phyloP scores from a whole-genome alignment of 2,113 vertebrate species.

The Accipiter cooperii region DNA sequence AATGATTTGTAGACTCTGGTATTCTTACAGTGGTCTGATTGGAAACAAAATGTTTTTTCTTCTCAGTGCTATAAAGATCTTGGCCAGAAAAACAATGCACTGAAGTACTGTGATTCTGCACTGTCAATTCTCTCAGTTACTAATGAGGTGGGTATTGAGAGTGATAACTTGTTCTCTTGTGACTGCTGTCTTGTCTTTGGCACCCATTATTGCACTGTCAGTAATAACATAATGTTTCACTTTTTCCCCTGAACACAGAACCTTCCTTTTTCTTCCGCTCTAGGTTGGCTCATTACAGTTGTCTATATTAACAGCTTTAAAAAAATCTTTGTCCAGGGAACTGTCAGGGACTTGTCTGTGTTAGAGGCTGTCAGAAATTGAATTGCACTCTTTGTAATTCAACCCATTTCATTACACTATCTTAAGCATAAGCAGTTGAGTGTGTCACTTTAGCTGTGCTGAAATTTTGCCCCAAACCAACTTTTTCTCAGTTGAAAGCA shows the following conservation, averaged over 20 bases:
- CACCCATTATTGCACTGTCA: neutral
- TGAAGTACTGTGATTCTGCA: slow-evolving; percentile 83
- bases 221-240: neutral
- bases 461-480: neutral
- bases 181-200: slow-evolving; percentile 5
- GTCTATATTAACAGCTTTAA: neutral
- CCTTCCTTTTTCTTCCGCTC: neutral
- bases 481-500: neutral
- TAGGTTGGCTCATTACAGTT: neutral
- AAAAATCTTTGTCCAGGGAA: neutral
- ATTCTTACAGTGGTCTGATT: slow-evolving; percentile 8
- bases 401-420: neutral
- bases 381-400: neutral
- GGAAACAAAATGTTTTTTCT: slow-evolving; percentile 34
- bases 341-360: neutral
- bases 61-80: slow-evolving; percentile 88
- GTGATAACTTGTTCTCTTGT: slow-evolving; percentile 6
- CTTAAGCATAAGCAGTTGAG: neutral
- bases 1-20: neutral
- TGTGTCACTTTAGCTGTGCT: neutral
- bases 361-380: neutral
- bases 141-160: slow-evolving; percentile 81
- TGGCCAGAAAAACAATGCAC: slow-evolving; percentile 74
- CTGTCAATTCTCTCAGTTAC: slow-evolving; percentile 70
- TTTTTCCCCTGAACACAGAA: neutral